Evolutionary conservation across 2,888 invertebrate genomes (phyloP).

Genomic region (Leptinotarsa peninsularis): DNA sequence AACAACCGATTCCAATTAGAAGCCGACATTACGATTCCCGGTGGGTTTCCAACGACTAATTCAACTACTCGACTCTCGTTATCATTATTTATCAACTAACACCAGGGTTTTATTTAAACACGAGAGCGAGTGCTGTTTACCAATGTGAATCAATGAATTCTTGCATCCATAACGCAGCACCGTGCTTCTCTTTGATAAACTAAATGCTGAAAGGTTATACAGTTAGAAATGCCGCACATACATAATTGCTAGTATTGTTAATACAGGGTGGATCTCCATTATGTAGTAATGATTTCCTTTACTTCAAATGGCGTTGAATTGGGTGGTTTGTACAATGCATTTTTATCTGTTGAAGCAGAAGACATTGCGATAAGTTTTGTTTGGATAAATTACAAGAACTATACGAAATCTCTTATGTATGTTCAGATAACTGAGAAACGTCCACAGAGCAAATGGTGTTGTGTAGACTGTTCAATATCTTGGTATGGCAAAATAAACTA

Average conservation of each 20-base stretch:
- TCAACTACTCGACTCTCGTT: slow-evolving; percentile 13
- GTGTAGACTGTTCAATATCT: too few species aligned
- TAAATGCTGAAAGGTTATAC: slow-evolving; percentile 27
- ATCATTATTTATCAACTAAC: slow-evolving; percentile 48
- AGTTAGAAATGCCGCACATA: slow-evolving; percentile 20
- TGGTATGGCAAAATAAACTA: too few species aligned
- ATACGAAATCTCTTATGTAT: too few species aligned
- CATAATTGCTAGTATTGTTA: slow-evolving; percentile 11
- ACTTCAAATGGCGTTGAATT: too few species aligned
- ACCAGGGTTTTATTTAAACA: slow-evolving; percentile 41
- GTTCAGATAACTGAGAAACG: too few species aligned
- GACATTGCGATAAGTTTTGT: too few species aligned
- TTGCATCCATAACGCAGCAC: slow-evolving; percentile 23
- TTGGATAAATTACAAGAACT: too few species aligned
- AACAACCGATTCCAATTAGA: not conserved
- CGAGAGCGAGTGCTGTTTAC: slow-evolving; percentile 42
- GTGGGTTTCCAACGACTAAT: not conserved
- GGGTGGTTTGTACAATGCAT: too few species aligned
- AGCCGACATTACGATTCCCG: not conserved
- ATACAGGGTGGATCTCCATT: slow-evolving; percentile 2
- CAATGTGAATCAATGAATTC: slow-evolving; percentile 40
- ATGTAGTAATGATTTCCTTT: not conserved
- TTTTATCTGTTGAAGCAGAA: too few species aligned
- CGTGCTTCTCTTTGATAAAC: slow-evolving; percentile 26
- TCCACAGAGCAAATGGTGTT: too few species aligned